These are phyloP conservation scores for Danio jaintianensis DNA, from an alignment of 2,797 vertebrate species.

Conservation along the genomic window DNA sequence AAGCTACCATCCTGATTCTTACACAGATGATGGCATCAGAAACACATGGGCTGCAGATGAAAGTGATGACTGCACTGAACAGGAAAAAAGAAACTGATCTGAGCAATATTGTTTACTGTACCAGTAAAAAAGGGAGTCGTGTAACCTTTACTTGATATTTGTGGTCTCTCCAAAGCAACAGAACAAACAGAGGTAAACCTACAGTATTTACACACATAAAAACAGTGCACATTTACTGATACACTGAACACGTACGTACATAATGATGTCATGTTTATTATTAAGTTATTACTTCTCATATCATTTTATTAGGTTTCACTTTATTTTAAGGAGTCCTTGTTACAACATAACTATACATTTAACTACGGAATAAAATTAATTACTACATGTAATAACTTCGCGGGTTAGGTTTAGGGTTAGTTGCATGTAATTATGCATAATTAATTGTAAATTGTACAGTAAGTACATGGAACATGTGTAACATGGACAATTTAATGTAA, in stretches of 20 bases:
- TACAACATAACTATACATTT: too few species aligned
- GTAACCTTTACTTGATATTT: conserved; percentile 32
- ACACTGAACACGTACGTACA: neutral
- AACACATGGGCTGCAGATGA: neutral
- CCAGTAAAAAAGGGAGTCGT: conserved; percentile 19
- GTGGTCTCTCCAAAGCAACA: neutral
- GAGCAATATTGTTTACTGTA: conserved; percentile 36
- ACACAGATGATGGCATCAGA: conserved; percentile 14
- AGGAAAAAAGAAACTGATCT: conserved; percentile 19
- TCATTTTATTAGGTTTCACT: too few species aligned
- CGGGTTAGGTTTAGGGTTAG: too few species aligned
- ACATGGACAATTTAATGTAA: too few species aligned
- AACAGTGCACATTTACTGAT: neutral
- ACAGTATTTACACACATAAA: too few species aligned
- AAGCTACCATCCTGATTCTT: neutral
- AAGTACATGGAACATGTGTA: too few species aligned
- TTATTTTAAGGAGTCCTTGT: too few species aligned
- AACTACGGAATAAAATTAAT: too few species aligned
- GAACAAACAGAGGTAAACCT: neutral
- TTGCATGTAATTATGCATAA: too few species aligned
- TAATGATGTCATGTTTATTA: neutral
- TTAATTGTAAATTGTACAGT: too few species aligned
- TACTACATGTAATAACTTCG: too few species aligned
- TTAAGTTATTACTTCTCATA: too few species aligned
- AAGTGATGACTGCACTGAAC: conserved; percentile 34